Evolutionary conservation across 2,888 invertebrate genomes (phyloP).

Genomic region (Leucophora obtusa): DNA sequence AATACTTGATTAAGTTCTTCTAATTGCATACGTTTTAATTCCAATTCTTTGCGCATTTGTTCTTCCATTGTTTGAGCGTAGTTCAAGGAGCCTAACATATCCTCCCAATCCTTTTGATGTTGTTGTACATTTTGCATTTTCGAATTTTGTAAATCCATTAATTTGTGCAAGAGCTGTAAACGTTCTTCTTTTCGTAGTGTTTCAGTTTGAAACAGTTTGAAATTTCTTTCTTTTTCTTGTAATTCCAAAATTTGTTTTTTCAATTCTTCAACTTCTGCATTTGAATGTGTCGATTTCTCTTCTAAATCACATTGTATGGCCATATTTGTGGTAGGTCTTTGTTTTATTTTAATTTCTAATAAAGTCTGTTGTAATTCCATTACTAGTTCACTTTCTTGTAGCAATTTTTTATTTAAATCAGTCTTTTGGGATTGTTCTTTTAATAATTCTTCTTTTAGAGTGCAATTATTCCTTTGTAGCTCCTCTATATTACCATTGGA

Average conservation of each 20-base stretch:
- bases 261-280: constrained; percentile 24
- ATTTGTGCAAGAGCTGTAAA: constrained; percentile 68
- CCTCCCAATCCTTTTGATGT: constrained; percentile 73
- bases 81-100: constrained; percentile 69
- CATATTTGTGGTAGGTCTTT: constrained; percentile 24
- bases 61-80: constrained; percentile 69
- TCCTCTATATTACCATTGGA: background rate
- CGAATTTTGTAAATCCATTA: constrained; percentile 71
- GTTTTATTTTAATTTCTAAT: constrained; percentile 24
- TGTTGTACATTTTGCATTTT: constrained; percentile 71
- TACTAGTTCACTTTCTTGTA: constrained; percentile 44
- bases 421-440: constrained; percentile 22
- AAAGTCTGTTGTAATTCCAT: constrained; percentile 36
- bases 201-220: constrained; percentile 25
- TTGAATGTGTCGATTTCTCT: background rate
- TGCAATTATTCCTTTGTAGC: constrained; percentile 28
- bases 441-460: constrained; percentile 26
- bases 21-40: constrained; percentile 70
- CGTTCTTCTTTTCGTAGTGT: constrained; percentile 50
- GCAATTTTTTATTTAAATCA: constrained; percentile 31
- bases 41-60: constrained; percentile 67
- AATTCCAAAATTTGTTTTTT: constrained; percentile 25
- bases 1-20: constrained; percentile 74
- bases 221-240: constrained; percentile 14
- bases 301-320: constrained; percentile 40